Percentiles rank a stretch among this genome's conserved stretches.
Evolutionary conservation across 2,797 vertebrate species (phyloP).

Genomic region (Huso huso): DNA sequence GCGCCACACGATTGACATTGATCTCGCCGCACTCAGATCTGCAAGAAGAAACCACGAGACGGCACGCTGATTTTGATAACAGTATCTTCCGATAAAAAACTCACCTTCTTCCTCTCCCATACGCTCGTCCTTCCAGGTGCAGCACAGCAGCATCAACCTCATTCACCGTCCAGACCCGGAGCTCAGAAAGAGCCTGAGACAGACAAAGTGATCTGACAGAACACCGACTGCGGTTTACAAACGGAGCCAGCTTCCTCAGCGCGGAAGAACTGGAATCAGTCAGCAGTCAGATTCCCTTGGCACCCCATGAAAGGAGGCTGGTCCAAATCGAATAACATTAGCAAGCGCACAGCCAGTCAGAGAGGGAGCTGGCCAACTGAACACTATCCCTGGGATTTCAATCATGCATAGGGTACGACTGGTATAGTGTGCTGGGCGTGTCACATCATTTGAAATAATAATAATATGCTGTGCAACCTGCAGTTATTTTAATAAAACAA

Average conservation of each 20-base stretch:
- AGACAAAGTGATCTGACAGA: slow-evolving; percentile 29
- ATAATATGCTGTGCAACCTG: too few species aligned
- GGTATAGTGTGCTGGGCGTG: too few species aligned
- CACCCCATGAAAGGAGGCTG: slow-evolving; percentile 37
- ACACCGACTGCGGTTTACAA: too few species aligned
- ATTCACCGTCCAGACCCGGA: slow-evolving; percentile 65
- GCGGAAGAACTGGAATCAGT: slow-evolving; percentile 16
- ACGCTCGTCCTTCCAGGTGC: slow-evolving; percentile 93
- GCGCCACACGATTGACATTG: background rate
- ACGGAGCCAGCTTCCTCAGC: too few species aligned
- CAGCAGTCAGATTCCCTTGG: slow-evolving; percentile 27
- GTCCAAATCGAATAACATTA: slow-evolving; percentile 32
- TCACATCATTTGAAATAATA: too few species aligned
- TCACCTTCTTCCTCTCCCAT: slow-evolving; percentile 96
- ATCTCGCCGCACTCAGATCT: background rate
- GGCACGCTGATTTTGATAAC: background rate
- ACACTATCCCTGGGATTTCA: slow-evolving; percentile 15
- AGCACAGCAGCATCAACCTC: slow-evolving; percentile 96
- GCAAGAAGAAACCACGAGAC: background rate
- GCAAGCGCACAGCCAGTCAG: background rate
- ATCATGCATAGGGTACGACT: too few species aligned
- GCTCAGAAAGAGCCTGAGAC: slow-evolving; percentile 45
- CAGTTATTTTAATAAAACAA: background rate
- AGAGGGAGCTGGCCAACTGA: slow-evolving; percentile 39
- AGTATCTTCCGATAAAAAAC: slow-evolving; percentile 8